A percentile compares a stretch with the other conserved stretches of the same genome.
These are phyloP conservation scores for Ardeotis arabs DNA, from an alignment of 2,113 vertebrate species.

Conservation along the genomic window DNA sequence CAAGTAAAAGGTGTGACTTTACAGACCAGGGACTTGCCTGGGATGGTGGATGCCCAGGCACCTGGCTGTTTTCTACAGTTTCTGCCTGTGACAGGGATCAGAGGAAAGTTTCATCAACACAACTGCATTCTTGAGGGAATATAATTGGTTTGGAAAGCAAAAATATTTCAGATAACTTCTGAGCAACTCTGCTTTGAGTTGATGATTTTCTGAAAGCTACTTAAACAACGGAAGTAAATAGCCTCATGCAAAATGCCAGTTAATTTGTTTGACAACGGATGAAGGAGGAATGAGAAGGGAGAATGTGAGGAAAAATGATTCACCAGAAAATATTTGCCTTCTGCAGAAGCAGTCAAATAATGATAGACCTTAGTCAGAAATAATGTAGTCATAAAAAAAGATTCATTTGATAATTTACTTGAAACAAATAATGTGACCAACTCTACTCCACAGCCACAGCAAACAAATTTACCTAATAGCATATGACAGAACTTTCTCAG, in stretches of 20 bases:
- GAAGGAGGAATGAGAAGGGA: background rate
- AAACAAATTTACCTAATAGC: constrained; percentile 61
- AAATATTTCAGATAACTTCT: background rate
- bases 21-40: background rate
- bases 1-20: background rate
- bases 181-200: background rate
- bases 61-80: background rate
- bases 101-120: background rate
- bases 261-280: background rate
- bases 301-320: background rate
- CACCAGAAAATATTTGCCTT: background rate
- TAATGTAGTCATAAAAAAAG: background rate
- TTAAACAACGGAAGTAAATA: constrained; percentile 11
- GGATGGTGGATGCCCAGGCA: background rate
- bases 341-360: background rate
- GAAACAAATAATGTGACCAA: constrained; percentile 10
- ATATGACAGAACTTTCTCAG: constrained; percentile 29
- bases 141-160: background rate
- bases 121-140: background rate
- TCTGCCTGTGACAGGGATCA: background rate
- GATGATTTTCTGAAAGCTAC: background rate
- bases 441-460: constrained; percentile 13
- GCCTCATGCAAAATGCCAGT: background rate
- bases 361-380: background rate
- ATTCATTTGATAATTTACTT: constrained; percentile 7